Percentiles rank a stretch among this genome's conserved stretches.
Evolutionary conservation across 1,140 invertebrate species (phyloP).

Genomic region (Lanistes nyassanus): DNA sequence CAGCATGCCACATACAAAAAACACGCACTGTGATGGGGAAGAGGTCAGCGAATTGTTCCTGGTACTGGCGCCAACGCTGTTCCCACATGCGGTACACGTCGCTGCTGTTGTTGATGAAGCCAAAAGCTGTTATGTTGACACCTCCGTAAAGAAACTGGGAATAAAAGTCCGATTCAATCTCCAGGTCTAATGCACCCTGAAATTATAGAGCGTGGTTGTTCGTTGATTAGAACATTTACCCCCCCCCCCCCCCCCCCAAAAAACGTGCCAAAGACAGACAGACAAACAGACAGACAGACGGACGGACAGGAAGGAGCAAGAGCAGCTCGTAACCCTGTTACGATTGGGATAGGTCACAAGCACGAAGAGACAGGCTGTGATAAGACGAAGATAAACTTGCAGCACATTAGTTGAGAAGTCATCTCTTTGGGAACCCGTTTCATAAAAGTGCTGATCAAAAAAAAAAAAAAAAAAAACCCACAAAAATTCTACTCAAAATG

Average conservation of each 20-base stretch:
- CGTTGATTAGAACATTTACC: too few relatives aligned
- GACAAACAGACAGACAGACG: neutral
- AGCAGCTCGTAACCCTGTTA: too few relatives aligned
- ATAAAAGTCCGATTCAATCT: conserved; percentile 40
- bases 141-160: conserved; percentile 84
- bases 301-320: neutral
- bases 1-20: neutral
- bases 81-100: conserved; percentile 29
- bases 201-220: too few relatives aligned
- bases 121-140: conserved; percentile 95
- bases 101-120: conserved; percentile 36
- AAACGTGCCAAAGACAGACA: neutral
- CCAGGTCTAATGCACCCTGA: conserved; percentile 34
- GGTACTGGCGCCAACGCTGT: conserved; percentile 23
- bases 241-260: neutral
- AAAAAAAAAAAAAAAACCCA: too few relatives aligned
- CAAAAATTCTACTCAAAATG: too few relatives aligned
- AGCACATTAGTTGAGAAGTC: too few relatives aligned
- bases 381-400: too few relatives aligned
- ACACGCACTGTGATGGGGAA: conserved; percentile 34
- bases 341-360: too few relatives aligned
- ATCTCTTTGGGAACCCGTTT: too few relatives aligned
- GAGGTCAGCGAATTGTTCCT: conserved; percentile 29
- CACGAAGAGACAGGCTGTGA: too few relatives aligned
- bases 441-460: too few relatives aligned